These are phyloP conservation scores for Colletes latitarsis DNA, from an alignment of 1,140 invertebrate genomes.

Conservation along the genomic window DNA sequence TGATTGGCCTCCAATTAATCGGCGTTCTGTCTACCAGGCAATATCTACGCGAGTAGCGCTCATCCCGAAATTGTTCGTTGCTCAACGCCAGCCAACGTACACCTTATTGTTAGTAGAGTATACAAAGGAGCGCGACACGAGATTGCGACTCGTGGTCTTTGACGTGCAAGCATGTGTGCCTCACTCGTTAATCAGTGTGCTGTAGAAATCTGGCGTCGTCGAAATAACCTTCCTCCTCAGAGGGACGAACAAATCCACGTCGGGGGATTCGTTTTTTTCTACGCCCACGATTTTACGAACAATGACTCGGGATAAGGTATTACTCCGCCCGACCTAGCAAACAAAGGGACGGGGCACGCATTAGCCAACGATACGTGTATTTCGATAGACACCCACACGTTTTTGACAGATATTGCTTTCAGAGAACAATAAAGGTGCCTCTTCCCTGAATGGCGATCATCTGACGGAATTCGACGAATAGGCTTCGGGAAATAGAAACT, in stretches of 20 bases:
- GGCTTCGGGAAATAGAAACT: background rate
- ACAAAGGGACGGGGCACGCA: background rate
- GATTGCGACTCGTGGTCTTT: slow-evolving; percentile 1
- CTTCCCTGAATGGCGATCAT: background rate
- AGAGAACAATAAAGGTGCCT: background rate
- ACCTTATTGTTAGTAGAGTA: no score
- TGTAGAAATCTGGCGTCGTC: background rate
- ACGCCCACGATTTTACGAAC: background rate
- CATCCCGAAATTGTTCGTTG: no score
- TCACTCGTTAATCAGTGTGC: background rate
- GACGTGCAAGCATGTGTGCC: background rate
- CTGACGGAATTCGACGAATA: background rate
- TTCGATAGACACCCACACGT: slow-evolving; percentile 19
- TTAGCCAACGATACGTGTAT: background rate
- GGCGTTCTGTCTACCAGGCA: background rate
- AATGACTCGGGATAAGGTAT: slow-evolving; percentile 6
- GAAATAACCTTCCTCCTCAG: background rate
- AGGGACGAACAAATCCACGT: no score
- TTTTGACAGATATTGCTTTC: slow-evolving; percentile 13
- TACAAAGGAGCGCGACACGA: background rate
- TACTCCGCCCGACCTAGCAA: background rate
- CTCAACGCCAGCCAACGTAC: background rate
- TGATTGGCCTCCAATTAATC: background rate
- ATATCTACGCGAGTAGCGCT: background rate
- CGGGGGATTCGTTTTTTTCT: background rate